Conservation (phyloP, 2,797 vertebrate genomes). For the Manis crassicaudata region DNA sequence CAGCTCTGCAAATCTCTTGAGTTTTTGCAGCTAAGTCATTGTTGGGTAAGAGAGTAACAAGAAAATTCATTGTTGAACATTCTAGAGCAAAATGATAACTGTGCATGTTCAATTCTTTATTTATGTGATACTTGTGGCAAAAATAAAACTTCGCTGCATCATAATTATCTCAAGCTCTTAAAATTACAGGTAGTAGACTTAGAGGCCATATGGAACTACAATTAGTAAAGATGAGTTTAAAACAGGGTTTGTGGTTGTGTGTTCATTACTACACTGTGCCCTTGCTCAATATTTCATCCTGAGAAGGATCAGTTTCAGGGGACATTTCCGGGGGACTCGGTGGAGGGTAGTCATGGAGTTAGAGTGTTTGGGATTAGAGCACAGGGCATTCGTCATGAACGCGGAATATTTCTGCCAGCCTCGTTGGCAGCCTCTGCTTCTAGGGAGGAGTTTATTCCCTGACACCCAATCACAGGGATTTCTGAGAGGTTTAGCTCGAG, state of each 20-base stretch:
- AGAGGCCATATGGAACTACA: not conserved
- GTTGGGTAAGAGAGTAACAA: slow-evolving; percentile 21
- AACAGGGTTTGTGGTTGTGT: not conserved
- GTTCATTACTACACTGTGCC: not conserved
- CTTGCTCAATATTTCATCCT: slow-evolving; percentile 3
- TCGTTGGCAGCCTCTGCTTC: slow-evolving; percentile 53
- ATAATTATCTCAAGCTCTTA: slow-evolving; percentile 55
- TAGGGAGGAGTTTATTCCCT: slow-evolving; percentile 32
- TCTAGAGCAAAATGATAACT: not conserved
- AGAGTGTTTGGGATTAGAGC: slow-evolving; percentile 63
- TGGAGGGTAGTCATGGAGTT: slow-evolving; percentile 66
- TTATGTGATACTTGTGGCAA: not conserved
- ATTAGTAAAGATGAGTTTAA: slow-evolving; percentile 49
- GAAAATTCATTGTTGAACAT: not conserved
- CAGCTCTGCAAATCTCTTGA: not conserved
- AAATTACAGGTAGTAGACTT: slow-evolving; percentile 47
- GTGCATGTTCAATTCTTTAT: not conserved
- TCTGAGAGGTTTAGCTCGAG: not conserved
- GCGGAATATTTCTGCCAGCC: slow-evolving; percentile 63
- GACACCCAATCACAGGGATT: not conserved
- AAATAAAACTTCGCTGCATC: not conserved
- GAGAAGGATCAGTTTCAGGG: not conserved
- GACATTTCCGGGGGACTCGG: slow-evolving; percentile 12
- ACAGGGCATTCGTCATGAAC: slow-evolving; percentile 26
- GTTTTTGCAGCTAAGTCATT: slow-evolving; percentile 47